Conservation (phyloP, 2,888 invertebrate species). For the Anodontia alba region DNA sequence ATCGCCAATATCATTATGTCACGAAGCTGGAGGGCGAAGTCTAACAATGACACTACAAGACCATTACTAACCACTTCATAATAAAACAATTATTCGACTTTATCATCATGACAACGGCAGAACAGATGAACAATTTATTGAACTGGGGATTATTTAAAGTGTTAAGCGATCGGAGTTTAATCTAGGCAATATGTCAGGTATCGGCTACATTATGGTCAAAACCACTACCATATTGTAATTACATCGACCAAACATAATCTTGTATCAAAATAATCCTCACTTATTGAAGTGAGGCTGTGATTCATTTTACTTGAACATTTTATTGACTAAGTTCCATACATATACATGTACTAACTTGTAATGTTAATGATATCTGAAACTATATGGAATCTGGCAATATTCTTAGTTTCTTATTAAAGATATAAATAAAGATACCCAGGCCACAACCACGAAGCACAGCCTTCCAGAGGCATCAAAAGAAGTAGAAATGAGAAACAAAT, state of each 20-base stretch:
- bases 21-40: no score
- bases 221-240: constrained; percentile 21
- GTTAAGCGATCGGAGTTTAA: constrained; percentile 22
- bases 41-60: background rate
- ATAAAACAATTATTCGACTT: background rate
- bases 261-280: constrained; percentile 19
- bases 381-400: no score
- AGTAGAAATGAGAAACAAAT: no score
- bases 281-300: constrained; percentile 30
- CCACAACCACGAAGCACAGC: no score
- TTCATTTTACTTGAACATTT: no score
- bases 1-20: no score
- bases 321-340: no score
- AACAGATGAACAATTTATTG: constrained; percentile 42
- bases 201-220: background rate
- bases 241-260: constrained; percentile 18
- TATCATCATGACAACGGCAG: constrained; percentile 1
- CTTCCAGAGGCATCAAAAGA: no score
- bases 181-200: constrained; percentile 41
- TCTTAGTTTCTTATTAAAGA: no score
- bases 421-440: no score
- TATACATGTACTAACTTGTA: no score
- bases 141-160: constrained; percentile 32
- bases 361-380: no score
- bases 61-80: background rate